Percentiles rank a stretch among this genome's conserved stretches.
phyloP scores from a whole-genome alignment of 2,113 vertebrate genomes.

The Dascyllus trimaculatus region DNA sequence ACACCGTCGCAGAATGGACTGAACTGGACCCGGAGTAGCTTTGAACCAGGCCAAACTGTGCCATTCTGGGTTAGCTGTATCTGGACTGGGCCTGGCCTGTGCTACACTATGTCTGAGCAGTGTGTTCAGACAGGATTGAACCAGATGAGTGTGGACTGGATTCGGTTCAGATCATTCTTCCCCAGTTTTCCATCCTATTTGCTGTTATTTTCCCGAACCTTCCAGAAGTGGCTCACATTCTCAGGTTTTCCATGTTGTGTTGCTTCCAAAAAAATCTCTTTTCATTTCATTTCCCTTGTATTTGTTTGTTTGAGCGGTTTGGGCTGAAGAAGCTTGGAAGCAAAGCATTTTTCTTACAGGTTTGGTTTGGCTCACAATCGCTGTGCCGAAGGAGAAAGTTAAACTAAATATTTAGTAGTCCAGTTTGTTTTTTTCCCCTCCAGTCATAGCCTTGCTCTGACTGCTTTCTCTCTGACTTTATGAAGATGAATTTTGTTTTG shows the following conservation, averaged over 20 bases:
- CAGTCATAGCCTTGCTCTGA: conserved; percentile 9
- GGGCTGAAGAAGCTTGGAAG: conserved; percentile 30
- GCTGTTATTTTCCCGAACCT: not conserved
- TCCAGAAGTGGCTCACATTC: conserved; percentile 24
- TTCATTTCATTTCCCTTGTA: conserved; percentile 24
- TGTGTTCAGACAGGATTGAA: not conserved
- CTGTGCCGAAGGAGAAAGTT: conserved; percentile 31
- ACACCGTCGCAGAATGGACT: not conserved
- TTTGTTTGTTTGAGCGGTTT: conserved; percentile 51
- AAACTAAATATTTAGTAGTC: conserved; percentile 56
- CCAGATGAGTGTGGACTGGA: conserved; percentile 14
- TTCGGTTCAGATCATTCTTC: conserved; percentile 8
- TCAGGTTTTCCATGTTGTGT: conserved; percentile 59
- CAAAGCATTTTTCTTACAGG: conserved; percentile 48
- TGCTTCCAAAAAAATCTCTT: conserved; percentile 35
- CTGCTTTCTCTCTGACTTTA: conserved; percentile 19
- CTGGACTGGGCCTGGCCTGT: not conserved
- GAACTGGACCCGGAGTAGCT: not conserved
- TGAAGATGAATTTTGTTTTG: conserved; percentile 21
- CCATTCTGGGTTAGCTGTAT: not conserved
- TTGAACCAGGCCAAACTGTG: too few species aligned
- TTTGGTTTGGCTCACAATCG: conserved; percentile 61
- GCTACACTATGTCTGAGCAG: too few species aligned
- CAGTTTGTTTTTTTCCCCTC: conserved; percentile 10
- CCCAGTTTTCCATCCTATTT: conserved; percentile 33